Evolutionary conservation across 2,888 invertebrate genomes (phyloP), one percentile per base, ranked within the genome.

Genomic region (Meganola albula): DNA sequence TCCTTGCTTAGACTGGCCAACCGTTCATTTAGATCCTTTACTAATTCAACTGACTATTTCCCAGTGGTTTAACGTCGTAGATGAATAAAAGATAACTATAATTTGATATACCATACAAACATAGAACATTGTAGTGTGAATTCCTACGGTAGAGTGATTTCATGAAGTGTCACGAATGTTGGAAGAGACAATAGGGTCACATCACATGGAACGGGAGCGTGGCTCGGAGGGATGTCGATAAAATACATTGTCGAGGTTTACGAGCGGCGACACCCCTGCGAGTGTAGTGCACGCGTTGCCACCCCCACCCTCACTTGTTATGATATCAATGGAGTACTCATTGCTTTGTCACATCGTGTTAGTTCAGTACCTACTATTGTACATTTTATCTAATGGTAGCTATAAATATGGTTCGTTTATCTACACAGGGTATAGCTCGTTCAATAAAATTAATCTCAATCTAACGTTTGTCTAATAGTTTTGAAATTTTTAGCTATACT

Each of bases 241-340:
- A 69, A 77, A 80, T 79, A 79, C 77, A 73, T 75, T 74, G 78
- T 76, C 62, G 74, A 72, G 73, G 74, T 78, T 75, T 76, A 75
- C 74, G 74, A 75, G 69, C 62, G 61, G 50, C 48, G 65, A 70
- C 74, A 72, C 72, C 75, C 74, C 71, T 70, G 52, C 46, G 48
- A 58, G 51, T 36, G 42, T 36, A 44, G 35, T 41, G 42, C 41
- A 21, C 20, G 16, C 22, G 45, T 58, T 58, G 63, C 66, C 54
- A 69, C 67, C 64, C 56, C 60, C 52, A 56, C 63, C 58, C 66
- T 60, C 62, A 65, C 72, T 73, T 66, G 74, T 76, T 78, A 71
- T 74, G 70, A 76, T 74, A 71, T 74, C 70, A 69, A 67, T 65
- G 65, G 56, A 58, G 55, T 45, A 56, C 39, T 57, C 62, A 42